Evolutionary conservation across 2,113 vertebrate species (phyloP), one percentile per base, ranked within the genome.

Genomic region (Ceuthmochares aereus): DNA sequence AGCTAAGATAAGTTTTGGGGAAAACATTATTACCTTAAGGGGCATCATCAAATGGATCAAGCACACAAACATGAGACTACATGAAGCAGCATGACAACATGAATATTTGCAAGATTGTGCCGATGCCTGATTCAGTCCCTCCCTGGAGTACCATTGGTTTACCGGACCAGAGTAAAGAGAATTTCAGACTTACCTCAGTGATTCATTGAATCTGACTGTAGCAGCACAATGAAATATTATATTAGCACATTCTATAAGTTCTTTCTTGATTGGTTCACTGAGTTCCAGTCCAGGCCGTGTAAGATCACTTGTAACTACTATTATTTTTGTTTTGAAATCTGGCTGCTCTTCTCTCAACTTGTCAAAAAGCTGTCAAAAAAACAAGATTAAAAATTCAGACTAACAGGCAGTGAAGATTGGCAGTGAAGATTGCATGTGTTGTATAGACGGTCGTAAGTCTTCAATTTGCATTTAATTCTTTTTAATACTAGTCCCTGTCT

Each of bases 171-270:
- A 23, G 14, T 16, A 43, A 8, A 62, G 9, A 54, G n/a, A 76
- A 54, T 25, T 69, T 60, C 69, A 89, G 26, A 96, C 99, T 98
- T 96, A 99, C 99, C 99, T 99, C 63, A 99, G 98, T 4, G 98
- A 98, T 98, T 99, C 99, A 84, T 99, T 99, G 93, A 99, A 99
- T 96, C 99, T 98, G 94, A 99, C 95, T 32, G 99, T 99, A 96
- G 99, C 99, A 59, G 99, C 99, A 81, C 99, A 99, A 97, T 99
- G 99, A 97, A 99, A 99, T 96, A 99, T 91, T 7, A 99, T 94
- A 97, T 99, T 98, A 49, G 98, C 92, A 89, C 97, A 97, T 51
- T 99, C 98, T 47, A 97, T 92, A 91, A 99, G 98, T 62, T 96
- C 78, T 47, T 98, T 98, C 97, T 99, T 98, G 94, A 99, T 98